Conservation (phyloP, 2,113 vertebrate species). For the Elephantulus edwardii region DNA sequence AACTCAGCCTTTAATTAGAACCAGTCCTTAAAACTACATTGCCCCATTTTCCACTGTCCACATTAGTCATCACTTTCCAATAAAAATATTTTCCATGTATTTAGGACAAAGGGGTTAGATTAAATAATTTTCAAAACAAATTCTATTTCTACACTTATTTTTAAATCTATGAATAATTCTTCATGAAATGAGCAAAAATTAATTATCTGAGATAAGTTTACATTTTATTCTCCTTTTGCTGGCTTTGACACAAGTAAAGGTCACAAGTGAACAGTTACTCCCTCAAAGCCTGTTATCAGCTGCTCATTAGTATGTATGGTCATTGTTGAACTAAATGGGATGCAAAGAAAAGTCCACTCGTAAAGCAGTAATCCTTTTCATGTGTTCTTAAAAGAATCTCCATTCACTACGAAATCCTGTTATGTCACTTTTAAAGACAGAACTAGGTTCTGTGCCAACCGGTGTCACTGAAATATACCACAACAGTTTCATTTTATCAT, state of each 20-base stretch:
- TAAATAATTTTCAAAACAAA: not conserved
- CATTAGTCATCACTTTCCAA: not conserved
- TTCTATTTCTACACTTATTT: not conserved
- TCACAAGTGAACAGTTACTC: not conserved
- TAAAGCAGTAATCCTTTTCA: constrained; percentile 4
- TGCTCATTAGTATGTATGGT: constrained; percentile 35
- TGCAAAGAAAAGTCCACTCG: not conserved
- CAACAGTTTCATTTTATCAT: not conserved
- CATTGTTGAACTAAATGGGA: not conserved
- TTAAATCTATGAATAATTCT: constrained; percentile 11
- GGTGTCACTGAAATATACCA: not conserved
- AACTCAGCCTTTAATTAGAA: constrained; percentile 53
- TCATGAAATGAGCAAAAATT: constrained; percentile 1
- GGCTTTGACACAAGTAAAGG: constrained; percentile 1
- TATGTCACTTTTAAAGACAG: not conserved
- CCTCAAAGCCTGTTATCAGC: constrained; percentile 35
- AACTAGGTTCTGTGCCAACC: not conserved
- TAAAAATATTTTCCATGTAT: not conserved
- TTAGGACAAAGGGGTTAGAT: not conserved
- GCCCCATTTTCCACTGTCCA: not conserved
- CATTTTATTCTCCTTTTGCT: not conserved
- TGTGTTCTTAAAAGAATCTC: not conserved
- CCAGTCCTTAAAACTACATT: not conserved
- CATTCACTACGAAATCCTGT: not conserved
- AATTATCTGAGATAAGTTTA: constrained; percentile 6